Evolutionary conservation across 2,797 vertebrate genomes (phyloP), one percentile per base, ranked within the genome.

Genomic region (Oryzias dopingdopingensis): DNA sequence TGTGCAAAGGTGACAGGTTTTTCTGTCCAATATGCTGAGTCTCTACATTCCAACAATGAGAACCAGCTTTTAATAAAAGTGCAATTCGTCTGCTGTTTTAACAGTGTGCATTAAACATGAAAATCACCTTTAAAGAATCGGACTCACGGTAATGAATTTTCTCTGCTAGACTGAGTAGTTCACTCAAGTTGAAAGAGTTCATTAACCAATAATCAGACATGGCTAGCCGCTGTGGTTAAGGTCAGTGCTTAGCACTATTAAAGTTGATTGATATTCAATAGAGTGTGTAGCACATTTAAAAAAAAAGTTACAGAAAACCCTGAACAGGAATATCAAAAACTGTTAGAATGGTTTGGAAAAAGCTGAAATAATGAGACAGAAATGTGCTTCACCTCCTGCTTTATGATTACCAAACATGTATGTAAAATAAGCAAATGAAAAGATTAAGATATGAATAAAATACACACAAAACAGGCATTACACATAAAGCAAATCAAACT

Each of bases 181-280:
- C 80, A 86, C 59, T 87, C 81, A 86, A 82, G 69, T 83, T 83
- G 81, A 88, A 87, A 86, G 71, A 88, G 79, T 89, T 89, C 72
- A 90, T 92, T 89, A 90, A 81, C 67, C 65, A 51, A 80, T 88
- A 85, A 89, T 84, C 83, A 83, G 72, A 76, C 74, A 50, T 63
- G 79, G 83, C 76, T 53, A 68, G 72, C 52, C 76, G 78, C 68
- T 56, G 44, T 43, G 64, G 70, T 77, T 86, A 83, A 86, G 85
- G 87, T 90, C 87, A 88, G 48, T 72, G 83, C 74, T 72, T 80
- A 59, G 74, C 56, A 59, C 74, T 81, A 76, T 86, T 82, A 84
- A 74, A 70, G 56, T 56, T 83, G 87, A 88, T 82, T 88, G 79
- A 84, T 84, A 85, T 86, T 87, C 86, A 89, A 79, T 70, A 79